Evolutionary conservation across 2,113 vertebrate species (phyloP), one percentile per base, ranked within the genome.

Genomic region (Phyllostomus hastatus): DNA sequence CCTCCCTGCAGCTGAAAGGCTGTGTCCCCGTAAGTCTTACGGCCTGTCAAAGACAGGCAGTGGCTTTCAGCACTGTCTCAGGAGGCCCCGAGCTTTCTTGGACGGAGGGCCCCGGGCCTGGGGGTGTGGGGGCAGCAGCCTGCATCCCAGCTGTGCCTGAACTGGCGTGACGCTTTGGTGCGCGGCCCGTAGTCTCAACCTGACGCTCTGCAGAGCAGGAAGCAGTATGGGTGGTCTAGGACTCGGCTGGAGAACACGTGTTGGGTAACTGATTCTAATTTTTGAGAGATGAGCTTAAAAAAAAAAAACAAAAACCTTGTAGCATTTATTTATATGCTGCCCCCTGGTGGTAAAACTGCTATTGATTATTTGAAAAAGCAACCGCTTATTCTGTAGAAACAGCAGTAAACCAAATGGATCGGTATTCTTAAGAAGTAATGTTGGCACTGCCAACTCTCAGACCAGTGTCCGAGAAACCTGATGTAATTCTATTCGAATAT

Each of bases 341-440:
- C 96, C 91, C 81, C 96, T 96, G 28, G 90, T 95, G 97, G 90
- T 88, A 61, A 79, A 52, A 82, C 2, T 75, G 22, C 10, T 64
- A 43, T 69, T 78, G 28, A 0, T 26, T 48, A 4, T 4, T 91
- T 90, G 59, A 38, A 61, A 96, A 91, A 35, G 67, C 10, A 4
- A 24, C 28, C 24, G 31, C 26, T 79, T 52, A 26, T 61, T 90
- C 50, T 41, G 17, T 48, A 80, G 64, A 94, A 72, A 64, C 24
- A 19, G 35, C 1, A 28, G 15, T 26, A 81, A 69, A 57, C 33
- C 24, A 80, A 81, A 79, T 75, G 46, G 50, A 46, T 38, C 69
- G 14, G 15, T 54, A 46, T 88, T 87, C 48, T 61, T 79, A 82
- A 89, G 59, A 38, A n/a, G 66, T 69, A 88, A 8, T 3, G 26